A percentile compares a stretch with the other conserved stretches of the same genome.
phyloP scores from a whole-genome alignment of 2,113 vertebrate species.

The Martes martes region DNA sequence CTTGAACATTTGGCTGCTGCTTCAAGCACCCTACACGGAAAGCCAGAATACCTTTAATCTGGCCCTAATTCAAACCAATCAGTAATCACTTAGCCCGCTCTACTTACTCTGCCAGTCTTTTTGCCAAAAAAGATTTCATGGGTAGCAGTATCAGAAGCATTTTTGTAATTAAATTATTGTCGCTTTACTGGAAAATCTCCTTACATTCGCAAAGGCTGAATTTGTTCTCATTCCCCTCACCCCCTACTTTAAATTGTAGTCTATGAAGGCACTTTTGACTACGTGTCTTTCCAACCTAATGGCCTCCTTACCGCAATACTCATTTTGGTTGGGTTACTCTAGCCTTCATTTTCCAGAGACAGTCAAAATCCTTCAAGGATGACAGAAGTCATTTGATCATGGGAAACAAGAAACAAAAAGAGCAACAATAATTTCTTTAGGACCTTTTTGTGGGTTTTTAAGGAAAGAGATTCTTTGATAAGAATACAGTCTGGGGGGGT shows the following conservation, averaged over 20 bases:
- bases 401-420: not conserved
- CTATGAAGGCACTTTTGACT: not conserved
- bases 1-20: conserved; percentile 16
- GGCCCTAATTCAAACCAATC: conserved; percentile 62
- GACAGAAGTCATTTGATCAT: conserved; percentile 58
- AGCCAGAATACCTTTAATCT: conserved; percentile 55
- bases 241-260: not conserved
- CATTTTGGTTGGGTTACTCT: conserved; percentile 38
- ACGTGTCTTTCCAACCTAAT: conserved; percentile 14
- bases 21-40: conserved; percentile 20
- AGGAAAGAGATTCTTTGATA: not conserved
- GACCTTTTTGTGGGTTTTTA: not conserved
- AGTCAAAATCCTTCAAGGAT: not conserved
- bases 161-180: conserved; percentile 78
- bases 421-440: not conserved
- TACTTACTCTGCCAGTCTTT: conserved; percentile 63
- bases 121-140: conserved; percentile 77
- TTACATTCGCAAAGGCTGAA: conserved; percentile 68
- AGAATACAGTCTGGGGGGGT: not conserved
- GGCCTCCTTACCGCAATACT: conserved; percentile 33
- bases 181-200: conserved; percentile 76
- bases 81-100: conserved; percentile 69
- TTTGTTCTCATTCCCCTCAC: conserved; percentile 38
- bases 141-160: conserved; percentile 66
- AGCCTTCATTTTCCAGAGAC: conserved; percentile 45